These are phyloP conservation scores for Loripinus fragilis DNA, from an alignment of 2,888 invertebrate genomes.

Conservation along the genomic window DNA sequence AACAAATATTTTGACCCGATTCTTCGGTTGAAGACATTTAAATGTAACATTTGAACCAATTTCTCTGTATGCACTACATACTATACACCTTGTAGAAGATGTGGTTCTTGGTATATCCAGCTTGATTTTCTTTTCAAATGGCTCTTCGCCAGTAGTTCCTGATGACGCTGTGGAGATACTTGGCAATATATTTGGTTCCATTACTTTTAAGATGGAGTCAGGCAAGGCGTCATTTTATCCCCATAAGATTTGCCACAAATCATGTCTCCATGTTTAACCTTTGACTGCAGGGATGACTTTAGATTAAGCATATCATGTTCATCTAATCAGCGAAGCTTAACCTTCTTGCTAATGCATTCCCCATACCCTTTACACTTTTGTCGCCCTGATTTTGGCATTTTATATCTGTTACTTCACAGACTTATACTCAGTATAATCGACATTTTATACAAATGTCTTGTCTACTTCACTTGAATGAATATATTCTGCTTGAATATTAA, in stretches of 20 bases:
- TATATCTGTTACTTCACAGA: too few relatives aligned
- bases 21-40: slow-evolving; percentile 1
- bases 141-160: background rate
- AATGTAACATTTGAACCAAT: slow-evolving; percentile 33
- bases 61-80: slow-evolving; percentile 27
- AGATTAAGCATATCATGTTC: background rate
- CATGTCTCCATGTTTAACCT: slow-evolving; percentile 7
- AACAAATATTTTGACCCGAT: background rate
- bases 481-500: too few relatives aligned
- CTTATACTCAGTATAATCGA: too few relatives aligned
- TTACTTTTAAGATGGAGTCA: slow-evolving; percentile 7
- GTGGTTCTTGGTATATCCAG: background rate
- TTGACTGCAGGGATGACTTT: slow-evolving; percentile 10
- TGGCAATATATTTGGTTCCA: slow-evolving; percentile 2
- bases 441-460: too few relatives aligned
- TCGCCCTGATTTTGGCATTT: slow-evolving; percentile 5
- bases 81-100: slow-evolving; percentile 4
- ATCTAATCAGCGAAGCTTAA: slow-evolving; percentile 1
- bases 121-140: slow-evolving; percentile 12
- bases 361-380: slow-evolving; percentile 12
- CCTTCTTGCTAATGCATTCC: background rate
- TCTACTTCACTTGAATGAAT: too few relatives aligned
- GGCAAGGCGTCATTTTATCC: slow-evolving; percentile 5
- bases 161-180: slow-evolving; percentile 6
- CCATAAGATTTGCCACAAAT: background rate